These are phyloP conservation scores for Meriones unguiculatus DNA, from an alignment of 2,113 vertebrate species.

Conservation along the genomic window DNA sequence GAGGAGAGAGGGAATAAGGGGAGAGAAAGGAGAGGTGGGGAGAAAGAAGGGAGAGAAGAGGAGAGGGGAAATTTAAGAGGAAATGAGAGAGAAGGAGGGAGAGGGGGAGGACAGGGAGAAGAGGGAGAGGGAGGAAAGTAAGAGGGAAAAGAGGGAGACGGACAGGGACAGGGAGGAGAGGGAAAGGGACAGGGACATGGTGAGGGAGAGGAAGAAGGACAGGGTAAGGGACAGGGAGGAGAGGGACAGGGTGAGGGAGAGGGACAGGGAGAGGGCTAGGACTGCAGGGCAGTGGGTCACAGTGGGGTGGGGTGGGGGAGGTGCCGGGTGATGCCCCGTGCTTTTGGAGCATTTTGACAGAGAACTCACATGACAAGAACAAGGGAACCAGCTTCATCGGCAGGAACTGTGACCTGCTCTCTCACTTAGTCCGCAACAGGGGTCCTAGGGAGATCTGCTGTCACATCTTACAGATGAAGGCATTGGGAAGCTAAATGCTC, in stretches of 20 bases:
- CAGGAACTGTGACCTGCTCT: neutral
- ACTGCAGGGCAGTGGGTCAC: too few relatives aligned
- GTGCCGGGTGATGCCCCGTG: neutral
- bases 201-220: neutral
- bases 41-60: too few relatives aligned
- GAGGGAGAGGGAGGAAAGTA: neutral
- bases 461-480: constrained; percentile 13
- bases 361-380: neutral
- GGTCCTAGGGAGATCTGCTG: neutral
- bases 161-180: neutral
- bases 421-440: neutral
- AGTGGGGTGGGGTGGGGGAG: neutral
- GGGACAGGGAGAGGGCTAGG: neutral
- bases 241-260: neutral
- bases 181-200: neutral
- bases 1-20: too few relatives aligned
- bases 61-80: too few relatives aligned
- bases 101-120: too few relatives aligned
- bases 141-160: neutral
- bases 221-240: neutral
- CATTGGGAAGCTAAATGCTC: neutral
- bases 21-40: neutral
- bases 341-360: neutral
- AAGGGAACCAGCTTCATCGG: neutral
- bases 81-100: too few relatives aligned